These are phyloP conservation scores for Galagoides demidoff DNA, from an alignment of 2,797 vertebrate genomes.

Conservation along the genomic window DNA sequence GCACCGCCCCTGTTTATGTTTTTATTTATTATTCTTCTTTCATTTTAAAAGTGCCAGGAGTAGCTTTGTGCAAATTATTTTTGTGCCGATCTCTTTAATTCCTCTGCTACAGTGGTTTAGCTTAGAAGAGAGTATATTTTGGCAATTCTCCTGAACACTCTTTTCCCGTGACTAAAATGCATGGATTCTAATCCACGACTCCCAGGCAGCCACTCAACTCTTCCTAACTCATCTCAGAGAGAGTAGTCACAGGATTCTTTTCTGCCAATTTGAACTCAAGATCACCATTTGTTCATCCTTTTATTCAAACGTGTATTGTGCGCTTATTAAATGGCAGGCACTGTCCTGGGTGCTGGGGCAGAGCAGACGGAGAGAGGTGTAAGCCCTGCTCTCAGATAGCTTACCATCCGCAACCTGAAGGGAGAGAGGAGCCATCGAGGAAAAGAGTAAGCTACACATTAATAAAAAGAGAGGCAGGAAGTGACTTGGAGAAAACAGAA, in stretches of 20 bases:
- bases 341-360: background rate
- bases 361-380: background rate
- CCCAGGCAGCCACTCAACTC: background rate
- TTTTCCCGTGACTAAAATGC: background rate
- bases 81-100: background rate
- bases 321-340: background rate
- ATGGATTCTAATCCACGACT: background rate
- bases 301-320: background rate
- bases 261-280: background rate
- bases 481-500: background rate
- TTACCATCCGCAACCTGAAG: background rate
- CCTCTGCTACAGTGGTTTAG: background rate
- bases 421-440: background rate
- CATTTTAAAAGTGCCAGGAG: background rate
- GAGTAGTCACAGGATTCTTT: background rate
- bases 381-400: background rate
- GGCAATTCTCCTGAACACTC: background rate
- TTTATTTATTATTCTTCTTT: background rate
- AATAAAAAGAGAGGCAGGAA: background rate
- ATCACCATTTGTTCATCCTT: background rate
- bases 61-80: constrained; percentile 9
- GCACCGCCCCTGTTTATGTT: too few relatives aligned
- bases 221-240: background rate
- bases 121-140: background rate
- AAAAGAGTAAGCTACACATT: background rate